Conservation (phyloP, 2,888 invertebrate species). For the Pycnomerus fuliginosus region DNA sequence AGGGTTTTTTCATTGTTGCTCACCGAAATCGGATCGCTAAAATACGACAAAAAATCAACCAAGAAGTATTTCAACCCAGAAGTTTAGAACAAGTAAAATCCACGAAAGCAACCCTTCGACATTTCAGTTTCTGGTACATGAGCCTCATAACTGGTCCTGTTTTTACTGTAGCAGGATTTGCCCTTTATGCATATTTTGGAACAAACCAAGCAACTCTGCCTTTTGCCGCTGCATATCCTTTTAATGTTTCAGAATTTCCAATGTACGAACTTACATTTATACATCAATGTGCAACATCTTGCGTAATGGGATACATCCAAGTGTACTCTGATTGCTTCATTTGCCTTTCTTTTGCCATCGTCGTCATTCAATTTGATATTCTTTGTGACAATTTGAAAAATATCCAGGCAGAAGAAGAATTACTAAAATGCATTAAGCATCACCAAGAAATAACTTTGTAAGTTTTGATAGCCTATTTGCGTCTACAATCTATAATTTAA, state of each 20-base stretch:
- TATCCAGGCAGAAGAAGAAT: not conserved
- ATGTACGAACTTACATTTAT: conserved; percentile 10
- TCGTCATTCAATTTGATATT: conserved; percentile 8
- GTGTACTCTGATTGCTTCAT: conserved; percentile 5
- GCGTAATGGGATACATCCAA: conserved; percentile 2
- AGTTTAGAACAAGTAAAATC: conserved; percentile 4
- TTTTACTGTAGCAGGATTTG: too few relatives aligned
- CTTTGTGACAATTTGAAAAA: conserved; percentile 8
- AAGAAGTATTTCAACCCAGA: conserved; percentile 6
- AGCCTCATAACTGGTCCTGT: too few relatives aligned
- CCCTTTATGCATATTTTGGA: not conserved
- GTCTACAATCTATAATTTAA: too few relatives aligned
- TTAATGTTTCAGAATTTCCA: not conserved
- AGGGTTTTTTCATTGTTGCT: conserved; percentile 4
- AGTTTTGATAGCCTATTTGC: not conserved
- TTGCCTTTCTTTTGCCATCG: conserved; percentile 6
- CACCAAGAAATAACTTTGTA: conserved; percentile 8
- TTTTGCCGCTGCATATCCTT: not conserved
- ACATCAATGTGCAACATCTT: conserved; percentile 4
- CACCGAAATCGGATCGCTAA: not conserved
- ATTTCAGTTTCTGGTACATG: too few relatives aligned
- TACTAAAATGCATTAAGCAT: conserved; percentile 7
- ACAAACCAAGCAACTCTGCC: not conserved
- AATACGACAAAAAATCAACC: conserved; percentile 1
- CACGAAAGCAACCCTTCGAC: not conserved